Base-by-base conservation (phyloP, 1,140 invertebrate genomes). In the Doryteuthis pealeii region DNA sequence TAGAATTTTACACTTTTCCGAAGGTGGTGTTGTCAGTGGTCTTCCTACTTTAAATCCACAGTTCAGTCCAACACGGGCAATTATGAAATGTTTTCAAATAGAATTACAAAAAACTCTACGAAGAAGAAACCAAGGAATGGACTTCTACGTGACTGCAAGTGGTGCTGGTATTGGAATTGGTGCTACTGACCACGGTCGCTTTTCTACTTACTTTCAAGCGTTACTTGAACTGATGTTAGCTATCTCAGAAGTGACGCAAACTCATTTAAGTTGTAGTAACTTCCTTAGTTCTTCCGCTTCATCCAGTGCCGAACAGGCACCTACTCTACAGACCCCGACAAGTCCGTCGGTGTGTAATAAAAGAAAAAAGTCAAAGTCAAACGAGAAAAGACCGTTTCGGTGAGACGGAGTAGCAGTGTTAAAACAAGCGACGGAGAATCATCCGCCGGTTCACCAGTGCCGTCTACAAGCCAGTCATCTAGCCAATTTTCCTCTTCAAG, bases 171-270 rank as follows among this genome's bases (percentile, higher is more conserved):
- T 83, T 35, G 85, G 85, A 8, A 79, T 86, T n/a, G 84, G 84
- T 15, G 81, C 83, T 12, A 77, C 76, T 31, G 84, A 87, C 75
- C 77, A 82, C 28, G 83, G 85, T 22, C 58, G 82, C 31, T 87
- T 86, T 69, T 87, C 87, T 6, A 84, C 85, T 14, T 88, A 88
- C 67, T 84, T 88, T 72, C 87, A 87, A 45, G 78, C 84, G n/a
- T 65, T 87, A 30, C 74, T 88, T 75, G 87, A 88, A 71, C 80
- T 85, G 12, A 82, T 80, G 65, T 77, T 88, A 32, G 83, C 87
- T 18, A 80, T 87, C n/a, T 80, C 84, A 40, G 87, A 88, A 72
- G 79, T 87, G n/a, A 82, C 71, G 58, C 66, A 70, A 31, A 75
- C 79, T 18, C 3, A 40, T 40, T 40, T 40, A 10, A 31, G 73